Conservation (phyloP, 1,140 invertebrate genomes). For the Lordiphosa collinella region DNA sequence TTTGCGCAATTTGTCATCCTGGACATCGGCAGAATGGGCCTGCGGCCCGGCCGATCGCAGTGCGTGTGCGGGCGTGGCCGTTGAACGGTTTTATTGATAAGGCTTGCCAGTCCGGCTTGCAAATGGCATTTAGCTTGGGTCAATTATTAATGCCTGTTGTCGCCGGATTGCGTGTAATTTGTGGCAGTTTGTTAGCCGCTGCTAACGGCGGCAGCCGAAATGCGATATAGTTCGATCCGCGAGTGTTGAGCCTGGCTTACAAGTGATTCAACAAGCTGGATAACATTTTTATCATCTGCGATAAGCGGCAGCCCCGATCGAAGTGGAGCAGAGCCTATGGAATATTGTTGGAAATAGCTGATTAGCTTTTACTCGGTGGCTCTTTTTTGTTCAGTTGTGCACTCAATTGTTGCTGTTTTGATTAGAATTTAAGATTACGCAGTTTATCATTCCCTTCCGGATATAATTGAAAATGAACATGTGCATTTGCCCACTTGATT, state of each 20-base stretch:
- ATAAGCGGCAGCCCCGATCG: not conserved
- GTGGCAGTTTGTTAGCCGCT: conserved; percentile 53
- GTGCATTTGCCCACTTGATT: too few species aligned
- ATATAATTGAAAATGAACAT: too few species aligned
- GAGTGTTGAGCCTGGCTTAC: conserved; percentile 32
- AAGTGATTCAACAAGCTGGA: conserved; percentile 63
- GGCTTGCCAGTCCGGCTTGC: conserved; percentile 52
- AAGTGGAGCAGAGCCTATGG: too few species aligned
- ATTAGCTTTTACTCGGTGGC: too few species aligned
- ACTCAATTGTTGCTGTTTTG: too few species aligned
- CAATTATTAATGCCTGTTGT: conserved; percentile 76
- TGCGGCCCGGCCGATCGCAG: conserved; percentile 11
- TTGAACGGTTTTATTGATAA: conserved; percentile 71
- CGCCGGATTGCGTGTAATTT: conserved; percentile 68
- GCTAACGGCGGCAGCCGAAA: conserved; percentile 39
- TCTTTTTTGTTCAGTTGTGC: too few species aligned
- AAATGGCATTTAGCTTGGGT: conserved; percentile 60
- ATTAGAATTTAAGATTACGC: too few species aligned
- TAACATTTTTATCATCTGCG: conserved; percentile 58
- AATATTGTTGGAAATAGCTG: too few species aligned
- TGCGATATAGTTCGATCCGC: conserved; percentile 40
- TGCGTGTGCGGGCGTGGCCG: conserved; percentile 71
- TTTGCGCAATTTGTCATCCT: conserved; percentile 77
- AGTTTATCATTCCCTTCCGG: too few species aligned
- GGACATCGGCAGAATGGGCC: conserved; percentile 27